Evolutionary conservation across 2,888 invertebrate species (phyloP).

Genomic region (Argyresthia goedartella): DNA sequence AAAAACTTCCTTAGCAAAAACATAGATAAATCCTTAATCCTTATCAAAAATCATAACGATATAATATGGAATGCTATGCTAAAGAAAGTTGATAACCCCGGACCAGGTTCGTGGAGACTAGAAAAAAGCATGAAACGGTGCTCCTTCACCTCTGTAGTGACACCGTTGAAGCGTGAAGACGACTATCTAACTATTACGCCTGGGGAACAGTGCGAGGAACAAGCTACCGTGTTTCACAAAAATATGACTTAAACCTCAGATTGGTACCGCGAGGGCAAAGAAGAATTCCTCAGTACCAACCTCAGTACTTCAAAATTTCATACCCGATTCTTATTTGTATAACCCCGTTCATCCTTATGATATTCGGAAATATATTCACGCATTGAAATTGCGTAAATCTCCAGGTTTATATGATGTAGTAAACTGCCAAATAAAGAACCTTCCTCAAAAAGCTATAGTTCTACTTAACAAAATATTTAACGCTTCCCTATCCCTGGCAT

Average conservation of each 20-base stretch:
- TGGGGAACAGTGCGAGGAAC: slow-evolving; percentile 3
- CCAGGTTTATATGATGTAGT: slow-evolving; percentile 3
- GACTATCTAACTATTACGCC: neutral
- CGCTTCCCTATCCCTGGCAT: slow-evolving; percentile 2
- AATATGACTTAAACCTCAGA: slow-evolving; percentile 7
- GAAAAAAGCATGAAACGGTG: slow-evolving; percentile 4
- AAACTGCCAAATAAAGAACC: neutral
- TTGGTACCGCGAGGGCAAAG: neutral
- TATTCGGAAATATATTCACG: neutral
- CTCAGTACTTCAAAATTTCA: neutral
- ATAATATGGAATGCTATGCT: slow-evolving; percentile 5
- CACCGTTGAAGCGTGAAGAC: neutral
- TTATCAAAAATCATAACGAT: neutral
- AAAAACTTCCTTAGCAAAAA: too few relatives aligned
- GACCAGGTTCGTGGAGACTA: too few relatives aligned
- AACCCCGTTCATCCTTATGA: slow-evolving; percentile 1
- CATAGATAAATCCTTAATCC: too few relatives aligned
- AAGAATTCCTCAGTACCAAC: neutral
- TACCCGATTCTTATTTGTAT: neutral
- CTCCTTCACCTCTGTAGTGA: neutral
- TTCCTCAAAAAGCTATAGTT: neutral
- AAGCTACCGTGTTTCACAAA: slow-evolving; percentile 3
- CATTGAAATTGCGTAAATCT: slow-evolving; percentile 5
- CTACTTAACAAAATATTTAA: slow-evolving; percentile 6
- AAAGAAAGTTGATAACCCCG: slow-evolving; percentile 4